Evolutionary conservation across 2,113 vertebrate species (phyloP).

Genomic region (Aepyceros melampus): DNA sequence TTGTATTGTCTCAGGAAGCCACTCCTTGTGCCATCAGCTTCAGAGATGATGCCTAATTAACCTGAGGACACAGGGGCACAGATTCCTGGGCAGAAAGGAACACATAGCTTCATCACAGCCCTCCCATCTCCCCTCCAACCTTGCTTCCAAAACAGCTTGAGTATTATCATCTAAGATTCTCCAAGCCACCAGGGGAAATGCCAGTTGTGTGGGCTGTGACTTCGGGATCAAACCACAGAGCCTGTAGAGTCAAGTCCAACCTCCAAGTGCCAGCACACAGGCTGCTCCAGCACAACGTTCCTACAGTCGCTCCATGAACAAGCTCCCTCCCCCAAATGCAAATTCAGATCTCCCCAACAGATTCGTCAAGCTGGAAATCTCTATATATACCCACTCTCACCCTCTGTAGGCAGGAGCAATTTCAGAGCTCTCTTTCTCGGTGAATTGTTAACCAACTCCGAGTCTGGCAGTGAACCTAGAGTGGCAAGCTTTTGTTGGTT

Average conservation of each 20-base stretch:
- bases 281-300: not conserved
- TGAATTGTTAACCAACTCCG: not conserved
- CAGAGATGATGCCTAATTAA: not conserved
- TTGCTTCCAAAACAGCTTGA: not conserved
- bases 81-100: not conserved
- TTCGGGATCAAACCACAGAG: conserved; percentile 20
- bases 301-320: not conserved
- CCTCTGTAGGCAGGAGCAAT: not conserved
- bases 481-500: not conserved
- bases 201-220: conserved; percentile 40
- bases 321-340: not conserved
- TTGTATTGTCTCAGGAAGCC: not conserved
- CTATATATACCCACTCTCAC: not conserved
- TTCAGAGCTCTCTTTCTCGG: not conserved
- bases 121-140: not conserved
- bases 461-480: not conserved
- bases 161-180: not conserved
- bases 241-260: conserved; percentile 29
- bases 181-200: conserved; percentile 11
- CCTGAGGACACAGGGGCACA: not conserved
- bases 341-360: conserved; percentile 1
- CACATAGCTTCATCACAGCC: not conserved
- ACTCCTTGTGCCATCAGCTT: not conserved
- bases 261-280: not conserved
- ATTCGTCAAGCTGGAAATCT: not conserved